Conservation (phyloP, 2,113 vertebrate genomes). For the Bucco capensis region DNA sequence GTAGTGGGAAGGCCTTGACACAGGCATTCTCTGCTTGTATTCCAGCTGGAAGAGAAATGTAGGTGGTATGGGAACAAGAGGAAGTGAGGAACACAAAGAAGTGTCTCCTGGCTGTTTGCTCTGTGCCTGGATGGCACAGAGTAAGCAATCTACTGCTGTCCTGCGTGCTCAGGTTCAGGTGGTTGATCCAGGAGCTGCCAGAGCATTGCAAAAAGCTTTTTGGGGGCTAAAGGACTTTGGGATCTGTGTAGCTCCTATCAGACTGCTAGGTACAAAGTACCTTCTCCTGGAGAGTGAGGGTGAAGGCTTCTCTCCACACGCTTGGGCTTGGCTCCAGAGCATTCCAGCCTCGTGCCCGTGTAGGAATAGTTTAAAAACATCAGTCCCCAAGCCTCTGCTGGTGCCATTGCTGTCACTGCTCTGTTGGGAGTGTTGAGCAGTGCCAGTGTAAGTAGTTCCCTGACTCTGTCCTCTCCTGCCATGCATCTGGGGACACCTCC, state of each 20-base stretch:
- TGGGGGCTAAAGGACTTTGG: background rate
- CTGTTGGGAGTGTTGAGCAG: background rate
- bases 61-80: background rate
- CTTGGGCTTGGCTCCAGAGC: background rate
- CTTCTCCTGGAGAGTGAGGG: background rate
- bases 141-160: background rate
- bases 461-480: background rate
- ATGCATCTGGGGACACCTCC: background rate
- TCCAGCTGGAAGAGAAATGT: background rate
- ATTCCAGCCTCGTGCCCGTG: background rate
- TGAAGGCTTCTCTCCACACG: fast-evolving
- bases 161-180: fast-evolving
- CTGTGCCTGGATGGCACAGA: too few species aligned
- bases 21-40: background rate
- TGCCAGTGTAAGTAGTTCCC: background rate
- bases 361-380: background rate
- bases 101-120: background rate
- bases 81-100: background rate
- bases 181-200: background rate
- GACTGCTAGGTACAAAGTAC: background rate
- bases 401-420: background rate
- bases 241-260: background rate
- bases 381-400: background rate
- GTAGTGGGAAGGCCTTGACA: background rate
- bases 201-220: background rate